Base-by-base conservation (phyloP, 2,888 invertebrate genomes). In the Euplagia quadripunctaria region DNA sequence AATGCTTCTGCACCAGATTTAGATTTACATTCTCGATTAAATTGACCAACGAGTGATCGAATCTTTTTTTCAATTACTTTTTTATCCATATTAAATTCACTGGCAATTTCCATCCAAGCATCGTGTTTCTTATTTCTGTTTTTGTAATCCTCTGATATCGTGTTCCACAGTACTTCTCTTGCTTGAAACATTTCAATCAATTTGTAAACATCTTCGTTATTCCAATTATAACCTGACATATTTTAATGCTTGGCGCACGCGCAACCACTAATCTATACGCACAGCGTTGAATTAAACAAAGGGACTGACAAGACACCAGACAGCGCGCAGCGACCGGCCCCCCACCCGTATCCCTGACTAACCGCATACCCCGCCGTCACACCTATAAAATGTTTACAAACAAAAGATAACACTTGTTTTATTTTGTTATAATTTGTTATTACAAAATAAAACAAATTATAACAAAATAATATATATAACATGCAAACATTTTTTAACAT, bases 151-250 rank as follows among this genome's bases (percentile, higher is more conserved):
- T 83, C 83, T 79, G 76, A 78, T n/a, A 79, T 79, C n/a, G n/a
- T n/a, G n/a, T n/a, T n/a, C n/a, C n/a, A n/a, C n/a, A n/a, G n/a
- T n/a, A n/a, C n/a, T n/a, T 83, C 80, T 79, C 80, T 82, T 81
- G 77, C 83, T 82, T 82, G 75, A 82, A 83, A 83, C 77, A 82
- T 79, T 82, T 83, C 78, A 80, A 83, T 82, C 82, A 83, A 49
- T 79, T 79, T 78, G 72, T 75, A 80, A 75, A 81, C 75, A 77
- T 78, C 73, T 16, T 80, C 78, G 76, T 78, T 78, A n/a, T n/a
- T n/a, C n/a, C n/a, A n/a, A n/a, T n/a, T n/a, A n/a, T n/a, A n/a
- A n/a, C n/a, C n/a, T n/a, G n/a, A n/a, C n/a, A n/a, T n/a, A n/a
- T n/a, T n/a, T n/a, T n/a, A n/a, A n/a, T n/a, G n/a, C n/a, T n/a